Evolutionary conservation across 2,888 invertebrate species (phyloP).

Genomic region (Stenotaenia linearis): DNA sequence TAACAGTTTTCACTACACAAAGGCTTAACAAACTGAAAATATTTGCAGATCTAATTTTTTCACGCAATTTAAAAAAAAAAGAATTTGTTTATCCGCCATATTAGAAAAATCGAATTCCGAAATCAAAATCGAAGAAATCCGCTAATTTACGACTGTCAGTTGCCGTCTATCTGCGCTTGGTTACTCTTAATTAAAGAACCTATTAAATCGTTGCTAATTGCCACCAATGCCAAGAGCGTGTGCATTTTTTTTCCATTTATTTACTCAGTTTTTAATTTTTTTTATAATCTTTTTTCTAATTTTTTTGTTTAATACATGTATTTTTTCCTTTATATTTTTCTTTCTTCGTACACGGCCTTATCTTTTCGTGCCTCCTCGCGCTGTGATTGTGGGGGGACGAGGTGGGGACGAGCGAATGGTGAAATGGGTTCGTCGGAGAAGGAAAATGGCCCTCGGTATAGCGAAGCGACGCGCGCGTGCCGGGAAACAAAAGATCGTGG

Average conservation of each 20-base stretch:
- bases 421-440: constrained; percentile 31
- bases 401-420: background rate
- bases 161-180: constrained; percentile 28
- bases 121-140: background rate
- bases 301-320: background rate
- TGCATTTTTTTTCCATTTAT: background rate
- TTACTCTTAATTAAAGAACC: constrained; percentile 34
- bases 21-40: too few relatives aligned
- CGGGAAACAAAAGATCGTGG: constrained; percentile 11
- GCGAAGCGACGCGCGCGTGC: constrained; percentile 10
- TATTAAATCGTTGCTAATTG: constrained; percentile 35
- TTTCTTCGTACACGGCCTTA: constrained; percentile 27
- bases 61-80: too few relatives aligned
- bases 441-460: constrained; percentile 28
- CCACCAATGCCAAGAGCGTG: constrained; percentile 31
- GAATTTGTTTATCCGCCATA: too few relatives aligned
- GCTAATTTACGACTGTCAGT: background rate
- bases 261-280: too few relatives aligned
- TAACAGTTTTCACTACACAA: too few relatives aligned
- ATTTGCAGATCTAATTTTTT: too few relatives aligned
- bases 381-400: constrained; percentile 28
- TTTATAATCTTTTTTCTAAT: too few relatives aligned
- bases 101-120: too few relatives aligned
- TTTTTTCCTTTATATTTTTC: background rate
- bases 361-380: constrained; percentile 21